Conservation (phyloP, 2,888 invertebrate genomes). For the Cosmorhoe ocellata region DNA sequence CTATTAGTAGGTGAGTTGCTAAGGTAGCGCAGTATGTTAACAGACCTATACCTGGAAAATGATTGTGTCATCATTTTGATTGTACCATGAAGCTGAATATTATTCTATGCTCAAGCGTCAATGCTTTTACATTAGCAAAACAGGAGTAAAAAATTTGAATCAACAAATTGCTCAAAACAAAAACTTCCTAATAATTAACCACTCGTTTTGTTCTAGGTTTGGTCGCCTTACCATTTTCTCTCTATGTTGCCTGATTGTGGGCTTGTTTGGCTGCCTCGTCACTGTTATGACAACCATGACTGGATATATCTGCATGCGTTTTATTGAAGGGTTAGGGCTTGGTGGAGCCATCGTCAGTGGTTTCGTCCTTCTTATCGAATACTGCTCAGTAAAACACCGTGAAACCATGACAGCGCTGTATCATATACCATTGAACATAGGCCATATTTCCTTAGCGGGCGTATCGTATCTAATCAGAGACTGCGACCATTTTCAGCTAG, state of each 20-base stretch:
- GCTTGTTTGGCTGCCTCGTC: conserved; percentile 52
- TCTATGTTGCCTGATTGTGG: conserved; percentile 43
- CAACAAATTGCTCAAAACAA: too few species aligned
- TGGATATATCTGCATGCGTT: conserved; percentile 53
- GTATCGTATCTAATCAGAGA: conserved; percentile 60
- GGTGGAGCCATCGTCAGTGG: conserved; percentile 64
- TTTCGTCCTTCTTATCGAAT: conserved; percentile 62
- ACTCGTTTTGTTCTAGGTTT: conserved; percentile 42
- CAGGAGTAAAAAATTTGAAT: too few species aligned
- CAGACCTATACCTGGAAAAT: too few species aligned
- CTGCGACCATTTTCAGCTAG: conserved; percentile 57
- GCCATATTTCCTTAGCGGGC: conserved; percentile 57
- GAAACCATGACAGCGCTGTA: conserved; percentile 58
- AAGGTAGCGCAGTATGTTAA: too few species aligned
- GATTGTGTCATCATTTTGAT: too few species aligned
- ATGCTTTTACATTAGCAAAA: too few species aligned
- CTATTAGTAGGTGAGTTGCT: too few species aligned
- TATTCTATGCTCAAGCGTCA: too few species aligned
- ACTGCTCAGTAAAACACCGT: conserved; percentile 53
- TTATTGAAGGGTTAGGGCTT: conserved; percentile 59
- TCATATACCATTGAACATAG: conserved; percentile 61
- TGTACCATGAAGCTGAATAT: too few species aligned
- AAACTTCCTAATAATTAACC: too few species aligned
- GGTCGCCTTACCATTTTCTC: conserved; percentile 55
- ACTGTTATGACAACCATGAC: conserved; percentile 49